A percentile compares a stretch with the other conserved stretches of the same genome.
Conservation (phyloP, 2,888 invertebrate genomes). For the Drosophila quinaria region DNA sequence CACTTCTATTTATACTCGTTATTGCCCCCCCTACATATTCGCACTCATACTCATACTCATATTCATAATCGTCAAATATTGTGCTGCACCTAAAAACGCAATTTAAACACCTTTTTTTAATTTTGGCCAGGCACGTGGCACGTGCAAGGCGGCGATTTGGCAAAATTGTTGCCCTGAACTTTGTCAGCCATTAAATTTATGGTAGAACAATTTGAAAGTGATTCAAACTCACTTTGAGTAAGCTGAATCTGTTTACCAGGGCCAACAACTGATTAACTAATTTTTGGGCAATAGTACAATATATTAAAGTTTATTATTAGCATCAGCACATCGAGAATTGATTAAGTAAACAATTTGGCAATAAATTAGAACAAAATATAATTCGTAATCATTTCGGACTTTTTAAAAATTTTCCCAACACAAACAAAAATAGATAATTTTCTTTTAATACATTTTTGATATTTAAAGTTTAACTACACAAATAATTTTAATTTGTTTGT, state of each 20-base stretch:
- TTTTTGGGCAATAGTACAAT: neutral
- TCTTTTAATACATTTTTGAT: too few relatives aligned
- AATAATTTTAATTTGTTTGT: too few relatives aligned
- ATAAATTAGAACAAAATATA: neutral
- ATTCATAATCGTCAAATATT: slow-evolving; percentile 7
- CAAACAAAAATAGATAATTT: too few relatives aligned
- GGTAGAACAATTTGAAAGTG: slow-evolving; percentile 14
- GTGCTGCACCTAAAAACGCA: slow-evolving; percentile 25
- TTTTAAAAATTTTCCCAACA: neutral
- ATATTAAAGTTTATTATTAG: neutral
- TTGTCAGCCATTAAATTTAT: slow-evolving; percentile 16
- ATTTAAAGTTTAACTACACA: too few relatives aligned
- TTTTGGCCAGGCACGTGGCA: slow-evolving; percentile 62
- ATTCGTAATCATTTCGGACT: neutral
- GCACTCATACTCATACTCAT: neutral
- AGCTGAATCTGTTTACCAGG: slow-evolving; percentile 5
- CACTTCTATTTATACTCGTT: slow-evolving; percentile 56
- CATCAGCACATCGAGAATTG: neutral
- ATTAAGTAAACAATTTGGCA: slow-evolving; percentile 3
- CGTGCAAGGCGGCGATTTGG: slow-evolving; percentile 42
- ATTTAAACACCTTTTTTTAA: slow-evolving; percentile 17
- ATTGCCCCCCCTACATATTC: slow-evolving; percentile 19
- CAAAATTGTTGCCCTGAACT: slow-evolving; percentile 29
- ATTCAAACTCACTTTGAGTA: slow-evolving; percentile 17
- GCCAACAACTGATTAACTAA: slow-evolving; percentile 5